Evolutionary conservation across 2,797 vertebrate species (phyloP).

Genomic region (Danio choprae): DNA sequence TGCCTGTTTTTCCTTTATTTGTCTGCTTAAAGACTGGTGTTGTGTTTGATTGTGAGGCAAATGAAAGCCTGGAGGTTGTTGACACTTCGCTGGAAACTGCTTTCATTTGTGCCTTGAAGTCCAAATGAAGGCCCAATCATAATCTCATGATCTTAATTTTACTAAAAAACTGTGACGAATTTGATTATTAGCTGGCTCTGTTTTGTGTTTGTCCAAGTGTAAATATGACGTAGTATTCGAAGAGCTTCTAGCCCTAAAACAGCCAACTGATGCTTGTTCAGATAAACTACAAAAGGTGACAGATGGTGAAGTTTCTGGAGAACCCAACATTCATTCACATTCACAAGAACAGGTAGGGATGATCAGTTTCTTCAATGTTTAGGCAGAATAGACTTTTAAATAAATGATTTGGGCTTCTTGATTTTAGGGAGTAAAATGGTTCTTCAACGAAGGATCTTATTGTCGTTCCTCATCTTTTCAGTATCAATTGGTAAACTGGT

Average conservation of each 20-base stretch:
- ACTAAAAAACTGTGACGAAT: background rate
- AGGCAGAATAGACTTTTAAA: background rate
- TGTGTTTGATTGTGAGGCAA: background rate
- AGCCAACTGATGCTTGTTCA: background rate
- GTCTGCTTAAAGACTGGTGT: background rate
- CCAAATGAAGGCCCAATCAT: background rate
- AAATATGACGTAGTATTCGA: background rate
- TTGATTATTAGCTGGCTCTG: background rate
- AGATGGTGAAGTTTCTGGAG: background rate
- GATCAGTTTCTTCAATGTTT: background rate
- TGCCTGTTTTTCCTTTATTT: background rate
- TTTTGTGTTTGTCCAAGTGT: background rate
- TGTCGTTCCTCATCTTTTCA: background rate
- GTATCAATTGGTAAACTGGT: background rate
- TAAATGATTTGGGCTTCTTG: background rate
- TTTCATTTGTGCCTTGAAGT: background rate
- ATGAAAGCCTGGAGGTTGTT: background rate
- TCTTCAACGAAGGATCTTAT: background rate
- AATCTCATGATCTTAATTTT: background rate
- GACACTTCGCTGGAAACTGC: background rate
- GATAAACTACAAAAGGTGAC: background rate
- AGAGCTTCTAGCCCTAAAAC: background rate
- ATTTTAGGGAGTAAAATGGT: background rate
- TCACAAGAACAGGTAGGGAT: background rate
- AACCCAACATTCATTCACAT: background rate